phyloP scores from a whole-genome alignment of 1,140 invertebrate species.

The Bombus waltoni region DNA sequence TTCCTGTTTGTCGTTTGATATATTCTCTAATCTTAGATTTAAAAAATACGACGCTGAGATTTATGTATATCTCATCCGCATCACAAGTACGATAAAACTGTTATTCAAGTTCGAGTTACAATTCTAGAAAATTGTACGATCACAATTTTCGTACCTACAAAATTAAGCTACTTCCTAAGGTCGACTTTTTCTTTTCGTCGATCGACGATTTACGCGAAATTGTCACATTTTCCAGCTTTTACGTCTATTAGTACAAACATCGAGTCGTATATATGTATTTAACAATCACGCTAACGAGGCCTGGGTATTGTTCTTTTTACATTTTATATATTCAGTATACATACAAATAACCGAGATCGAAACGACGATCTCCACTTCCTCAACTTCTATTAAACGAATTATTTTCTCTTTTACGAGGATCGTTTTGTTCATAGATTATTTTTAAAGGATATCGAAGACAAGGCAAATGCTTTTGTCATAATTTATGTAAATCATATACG shows the following conservation, averaged over 20 bases:
- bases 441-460: background rate
- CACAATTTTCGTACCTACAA: constrained; percentile 13
- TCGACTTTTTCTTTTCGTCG: background rate
- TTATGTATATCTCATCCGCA: background rate
- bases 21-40: constrained; percentile 50
- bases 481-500: too few relatives aligned
- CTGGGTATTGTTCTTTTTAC: constrained; percentile 44
- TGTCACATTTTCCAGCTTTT: constrained; percentile 21
- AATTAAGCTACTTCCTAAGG: background rate
- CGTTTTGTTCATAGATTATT: background rate
- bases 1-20: constrained; percentile 42
- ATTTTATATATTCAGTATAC: constrained; percentile 20
- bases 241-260: constrained; percentile 55
- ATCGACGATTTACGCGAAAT: constrained; percentile 29
- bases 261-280: constrained; percentile 42
- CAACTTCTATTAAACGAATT: background rate
- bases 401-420: background rate
- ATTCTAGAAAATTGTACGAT: background rate
- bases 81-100: constrained; percentile 12
- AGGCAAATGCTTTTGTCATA: background rate
- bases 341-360: constrained; percentile 26
- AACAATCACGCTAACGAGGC: constrained; percentile 47
- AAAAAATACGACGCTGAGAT: constrained; percentile 54
- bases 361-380: background rate
- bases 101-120: background rate